Base-by-base conservation (phyloP, 1,140 invertebrate species). In the Bradysia coprophila region DNA sequence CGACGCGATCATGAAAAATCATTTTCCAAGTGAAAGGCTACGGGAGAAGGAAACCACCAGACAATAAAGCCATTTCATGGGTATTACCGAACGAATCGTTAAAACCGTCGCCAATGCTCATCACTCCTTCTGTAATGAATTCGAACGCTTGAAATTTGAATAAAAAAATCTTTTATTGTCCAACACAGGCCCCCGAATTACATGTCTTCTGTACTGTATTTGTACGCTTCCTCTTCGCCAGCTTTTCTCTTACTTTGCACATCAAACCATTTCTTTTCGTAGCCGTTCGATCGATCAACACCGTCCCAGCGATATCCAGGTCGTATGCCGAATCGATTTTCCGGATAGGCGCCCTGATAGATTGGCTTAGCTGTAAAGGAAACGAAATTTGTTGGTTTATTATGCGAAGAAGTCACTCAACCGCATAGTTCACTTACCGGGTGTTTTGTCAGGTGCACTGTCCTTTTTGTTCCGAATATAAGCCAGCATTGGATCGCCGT, bases 231-330 rank as follows among this genome's bases (percentile, higher is more conserved):
- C 50, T 89, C 83, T 49, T 81, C 71, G 2, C 72, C 53, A 0
- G 92, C 89, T 52, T 75, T 77, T 48, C 69, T 76, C 5, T 79
- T 72, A 51, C 81, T 88, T 47, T 77, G 71, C 20, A 76, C 70
- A 15, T 78, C 72, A 59, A 95, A 92, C 67, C 79, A 84, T 55
- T 86, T 78, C 52, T 83, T 83, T 58, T 99, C 95, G 61, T 93
- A 98, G 0, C 95, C 95, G 65, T 88, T 98, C 4, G 92, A 96
- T 19, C 95, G 65, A 55, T 98, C 90, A 0, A 99, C 93, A 1
- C 95, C 95, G 62, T 99, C 95, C 95, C 95, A 99, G 28, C 91
- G 67, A 62, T 92, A 81, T 0, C 95, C 95, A 1, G 95, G 95
- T 38, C 67, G 63, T 44, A 99, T 93, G 31, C 77, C 74, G 65